phyloP scores from a whole-genome alignment of 1,140 invertebrate genomes.

The Drosophila equinoxialis region DNA sequence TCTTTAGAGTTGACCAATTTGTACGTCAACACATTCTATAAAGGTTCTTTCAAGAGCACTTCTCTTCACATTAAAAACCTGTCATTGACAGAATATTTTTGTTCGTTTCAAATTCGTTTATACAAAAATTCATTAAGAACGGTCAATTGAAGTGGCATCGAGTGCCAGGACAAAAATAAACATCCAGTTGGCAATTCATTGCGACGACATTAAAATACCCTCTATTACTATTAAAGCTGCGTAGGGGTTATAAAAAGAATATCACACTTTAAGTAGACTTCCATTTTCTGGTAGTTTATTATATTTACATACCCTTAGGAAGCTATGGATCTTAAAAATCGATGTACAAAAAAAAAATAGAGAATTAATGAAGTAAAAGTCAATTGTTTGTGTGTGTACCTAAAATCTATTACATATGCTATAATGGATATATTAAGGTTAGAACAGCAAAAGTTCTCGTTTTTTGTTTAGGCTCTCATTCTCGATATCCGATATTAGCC shows the following conservation, averaged over 20 bases:
- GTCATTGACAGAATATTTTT: neutral
- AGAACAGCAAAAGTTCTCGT: neutral
- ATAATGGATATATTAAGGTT: neutral
- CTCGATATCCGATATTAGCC: slow-evolving; percentile 84
- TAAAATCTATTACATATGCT: neutral
- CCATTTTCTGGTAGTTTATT: neutral
- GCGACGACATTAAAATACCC: no score
- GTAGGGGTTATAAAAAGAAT: neutral
- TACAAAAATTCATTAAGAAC: slow-evolving; percentile 7
- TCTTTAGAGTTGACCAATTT: neutral
- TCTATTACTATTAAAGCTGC: no score
- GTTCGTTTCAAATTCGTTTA: slow-evolving; percentile 7
- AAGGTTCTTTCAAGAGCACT: neutral
- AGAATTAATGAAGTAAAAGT: neutral
- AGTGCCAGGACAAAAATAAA: slow-evolving; percentile 7
- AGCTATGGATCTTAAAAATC: neutral
- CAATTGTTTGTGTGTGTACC: neutral
- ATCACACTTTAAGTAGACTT: neutral
- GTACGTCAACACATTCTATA: neutral
- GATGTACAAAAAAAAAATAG: neutral
- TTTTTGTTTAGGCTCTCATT: neutral
- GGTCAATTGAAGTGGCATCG: neutral
- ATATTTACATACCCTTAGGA: slow-evolving; percentile 3
- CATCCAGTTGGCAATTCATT: no score
- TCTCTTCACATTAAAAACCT: neutral